These are phyloP conservation scores for Suricata suricatta DNA, from an alignment of 2,113 vertebrate genomes.

Conservation along the genomic window DNA sequence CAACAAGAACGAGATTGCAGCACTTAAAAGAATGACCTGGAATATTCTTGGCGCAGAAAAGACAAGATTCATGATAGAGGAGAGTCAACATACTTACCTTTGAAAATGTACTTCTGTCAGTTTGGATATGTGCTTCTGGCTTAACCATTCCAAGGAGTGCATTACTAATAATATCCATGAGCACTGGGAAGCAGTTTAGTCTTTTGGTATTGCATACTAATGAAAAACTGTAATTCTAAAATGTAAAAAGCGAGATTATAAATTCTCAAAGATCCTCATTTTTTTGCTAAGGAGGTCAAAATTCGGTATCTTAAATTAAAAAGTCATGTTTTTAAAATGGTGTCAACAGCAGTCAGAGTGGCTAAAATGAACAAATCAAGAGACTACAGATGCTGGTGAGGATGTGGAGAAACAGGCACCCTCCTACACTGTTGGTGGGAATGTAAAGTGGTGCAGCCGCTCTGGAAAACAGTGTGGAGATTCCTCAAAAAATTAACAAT, in stretches of 20 bases:
- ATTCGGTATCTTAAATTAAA: not conserved
- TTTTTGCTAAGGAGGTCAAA: not conserved
- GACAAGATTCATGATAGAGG: not conserved
- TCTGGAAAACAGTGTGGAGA: too few species aligned
- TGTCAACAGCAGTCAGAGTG: not conserved
- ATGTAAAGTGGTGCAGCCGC: too few species aligned
- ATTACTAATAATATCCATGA: slow-evolving; percentile 90
- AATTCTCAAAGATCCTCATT: not conserved
- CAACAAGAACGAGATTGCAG: not conserved
- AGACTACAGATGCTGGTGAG: too few species aligned
- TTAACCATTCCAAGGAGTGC: slow-evolving; percentile 85
- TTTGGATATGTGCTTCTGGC: slow-evolving; percentile 83
- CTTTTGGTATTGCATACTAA: slow-evolving; percentile 90
- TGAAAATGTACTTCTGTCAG: slow-evolving; percentile 86
- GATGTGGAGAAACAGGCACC: too few species aligned
- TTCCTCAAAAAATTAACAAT: too few species aligned
- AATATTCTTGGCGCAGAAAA: not conserved
- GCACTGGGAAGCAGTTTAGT: slow-evolving; percentile 89
- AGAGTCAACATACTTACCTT: not conserved
- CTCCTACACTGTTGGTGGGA: too few species aligned
- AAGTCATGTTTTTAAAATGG: not conserved
- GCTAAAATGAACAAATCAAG: too few species aligned
- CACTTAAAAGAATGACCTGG: not conserved
- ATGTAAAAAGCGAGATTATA: not conserved
- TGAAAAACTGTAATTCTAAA: slow-evolving; percentile 86